Percentiles rank a stretch among this genome's conserved stretches.
These are phyloP conservation scores for Galerucella pusilla DNA, from an alignment of 2,888 invertebrate genomes.

Conservation along the genomic window DNA sequence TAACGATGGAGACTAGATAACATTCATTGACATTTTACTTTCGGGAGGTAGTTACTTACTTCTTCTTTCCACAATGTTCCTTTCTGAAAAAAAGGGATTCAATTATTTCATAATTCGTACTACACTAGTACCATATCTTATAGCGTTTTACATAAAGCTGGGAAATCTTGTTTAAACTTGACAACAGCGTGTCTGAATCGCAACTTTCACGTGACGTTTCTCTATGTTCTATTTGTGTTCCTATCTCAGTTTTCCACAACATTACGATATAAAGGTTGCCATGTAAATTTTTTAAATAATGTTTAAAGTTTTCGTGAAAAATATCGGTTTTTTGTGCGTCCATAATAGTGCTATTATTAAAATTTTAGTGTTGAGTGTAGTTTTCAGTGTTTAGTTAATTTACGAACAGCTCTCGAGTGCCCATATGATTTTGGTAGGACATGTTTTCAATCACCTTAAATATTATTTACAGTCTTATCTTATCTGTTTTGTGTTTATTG, in stretches of 20 bases:
- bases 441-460: not conserved
- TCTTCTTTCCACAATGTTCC: no score
- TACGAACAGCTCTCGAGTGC: constrained; percentile 19
- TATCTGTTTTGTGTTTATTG: not conserved
- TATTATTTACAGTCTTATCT: not conserved
- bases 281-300: constrained; percentile 43
- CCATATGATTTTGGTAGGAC: constrained; percentile 29
- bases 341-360: constrained; percentile 31
- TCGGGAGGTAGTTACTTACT: no score
- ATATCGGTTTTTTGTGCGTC: constrained; percentile 30
- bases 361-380: constrained; percentile 33
- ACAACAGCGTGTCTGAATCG: constrained; percentile 36
- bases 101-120: not conserved
- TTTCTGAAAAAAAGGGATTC: no score
- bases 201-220: constrained; percentile 52
- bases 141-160: not conserved
- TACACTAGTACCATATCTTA: not conserved
- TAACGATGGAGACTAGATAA: no score
- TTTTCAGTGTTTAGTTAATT: constrained; percentile 38
- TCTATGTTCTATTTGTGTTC: constrained; percentile 52
- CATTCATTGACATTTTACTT: no score
- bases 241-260: constrained; percentile 53
- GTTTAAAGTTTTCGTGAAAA: constrained; percentile 33
- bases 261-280: constrained; percentile 51
- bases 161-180: constrained; percentile 10